phyloP scores from a whole-genome alignment of 1,140 invertebrate genomes.

The Gonioctena quinquepunctata region DNA sequence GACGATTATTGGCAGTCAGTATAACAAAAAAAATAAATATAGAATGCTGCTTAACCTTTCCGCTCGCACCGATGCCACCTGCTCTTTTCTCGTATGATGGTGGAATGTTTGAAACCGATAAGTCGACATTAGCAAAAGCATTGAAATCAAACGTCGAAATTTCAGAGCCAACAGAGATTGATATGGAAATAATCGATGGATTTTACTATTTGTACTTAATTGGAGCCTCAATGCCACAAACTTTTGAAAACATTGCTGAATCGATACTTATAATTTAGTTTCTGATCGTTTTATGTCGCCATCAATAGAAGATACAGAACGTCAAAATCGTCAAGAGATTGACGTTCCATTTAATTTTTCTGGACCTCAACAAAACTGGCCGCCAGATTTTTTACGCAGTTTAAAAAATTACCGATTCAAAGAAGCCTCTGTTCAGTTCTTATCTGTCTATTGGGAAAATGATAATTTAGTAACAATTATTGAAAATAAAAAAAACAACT shows the following conservation, averaged over 20 bases:
- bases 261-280: conserved; percentile 38
- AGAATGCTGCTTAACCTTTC: conserved; percentile 41
- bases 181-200: conserved; percentile 29
- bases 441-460: not conserved
- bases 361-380: not conserved
- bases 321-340: conserved; percentile 39
- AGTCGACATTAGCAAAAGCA: conserved; percentile 6
- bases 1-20: conserved; percentile 39
- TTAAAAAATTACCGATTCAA: conserved; percentile 7
- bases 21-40: conserved; percentile 45
- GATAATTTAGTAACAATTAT: conserved; percentile 9
- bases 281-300: conserved; percentile 49
- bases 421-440: not conserved
- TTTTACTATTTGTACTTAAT: conserved; percentile 26
- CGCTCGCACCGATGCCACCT: conserved; percentile 45
- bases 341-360: not conserved
- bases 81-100: conserved; percentile 33
- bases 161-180: conserved; percentile 6
- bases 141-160: conserved; percentile 10
- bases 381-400: not conserved
- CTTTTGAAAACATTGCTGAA: conserved; percentile 28
- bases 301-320: conserved; percentile 51
- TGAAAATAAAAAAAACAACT: conserved; percentile 6
- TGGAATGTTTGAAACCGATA: conserved; percentile 23
- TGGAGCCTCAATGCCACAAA: conserved; percentile 25